phyloP scores from a whole-genome alignment of 2,888 invertebrate genomes.

The Ennomos quercinarius region DNA sequence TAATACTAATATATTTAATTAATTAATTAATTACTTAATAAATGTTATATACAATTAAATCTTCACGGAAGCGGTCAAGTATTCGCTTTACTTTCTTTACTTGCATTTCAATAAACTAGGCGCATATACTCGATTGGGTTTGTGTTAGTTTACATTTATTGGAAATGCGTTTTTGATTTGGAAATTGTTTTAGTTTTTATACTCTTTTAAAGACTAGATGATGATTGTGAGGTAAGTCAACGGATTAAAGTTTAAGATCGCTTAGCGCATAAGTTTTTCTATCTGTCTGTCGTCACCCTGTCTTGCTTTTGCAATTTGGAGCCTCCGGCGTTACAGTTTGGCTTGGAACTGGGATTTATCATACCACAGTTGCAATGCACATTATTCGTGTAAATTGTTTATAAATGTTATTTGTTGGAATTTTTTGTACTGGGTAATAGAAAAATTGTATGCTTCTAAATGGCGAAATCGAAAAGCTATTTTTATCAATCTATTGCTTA shows the following conservation, averaged over 20 bases:
- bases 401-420: conserved; percentile 19
- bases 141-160: conserved; percentile 28
- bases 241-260: conserved; percentile 46
- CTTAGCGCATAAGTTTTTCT: conserved; percentile 45
- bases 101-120: conserved; percentile 44
- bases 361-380: conserved; percentile 27
- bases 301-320: conserved; percentile 62
- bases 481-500: background rate
- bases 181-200: conserved; percentile 14
- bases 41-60: conserved; percentile 38
- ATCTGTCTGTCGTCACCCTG: conserved; percentile 62
- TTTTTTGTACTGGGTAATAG: background rate
- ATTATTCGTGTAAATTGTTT: conserved; percentile 24
- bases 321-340: conserved; percentile 34
- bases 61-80: conserved; percentile 51
- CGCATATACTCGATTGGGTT: conserved; percentile 23
- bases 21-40: conserved; percentile 23
- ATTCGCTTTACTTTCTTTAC: conserved; percentile 59
- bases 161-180: conserved; percentile 28
- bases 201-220: conserved; percentile 25
- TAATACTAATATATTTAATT: conserved; percentile 56
- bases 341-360: conserved; percentile 33
- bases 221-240: conserved; percentile 54
- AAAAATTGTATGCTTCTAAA: background rate
- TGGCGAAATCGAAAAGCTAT: background rate